Evolutionary conservation across 2,888 invertebrate genomes (phyloP), one percentile per base, ranked within the genome.

Genomic region (Napeogenes sylphis): DNA sequence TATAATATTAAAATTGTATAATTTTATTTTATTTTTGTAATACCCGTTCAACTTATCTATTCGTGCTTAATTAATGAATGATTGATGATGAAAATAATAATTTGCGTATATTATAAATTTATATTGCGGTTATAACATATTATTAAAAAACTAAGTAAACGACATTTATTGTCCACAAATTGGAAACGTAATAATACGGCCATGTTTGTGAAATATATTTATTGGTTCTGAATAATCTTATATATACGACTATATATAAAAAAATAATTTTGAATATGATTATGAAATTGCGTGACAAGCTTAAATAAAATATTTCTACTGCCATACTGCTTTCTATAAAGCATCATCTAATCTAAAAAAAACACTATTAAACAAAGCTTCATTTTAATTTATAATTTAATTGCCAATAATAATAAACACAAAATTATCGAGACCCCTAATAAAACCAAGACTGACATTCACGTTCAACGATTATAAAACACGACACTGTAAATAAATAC

Each of bases 401-500:
- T 65, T 62, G 77, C 80, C 76, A 79, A 78, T 80, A 62, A 74
- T 71, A 70, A 68, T 63, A 63, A 58, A 71, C 58, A 67, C 70
- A 69, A 72, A 69, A 60, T 64, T 70, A 70, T 71, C 64, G 56
- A 51, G 64, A 63, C 64, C 71, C 71, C 62, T 72, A 75, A 72
- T 61, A 62, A 74, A 73, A 72, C 65, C 71, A 79, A 76, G 75
- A 82, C 75, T 73, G 74, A 80, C 81, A 83, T 83, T 81, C 80
- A 85, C 76, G 82, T 69, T 75, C 59, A 74, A 76, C 42, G 42
- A 42, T 42, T 12, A 42, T 68, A 73, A 78, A 77, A 73, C 82
- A 87, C 81, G 80, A 84, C 75, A 84, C 80, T 75, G 72, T 73
- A 79, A 82, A 80, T 69, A 80, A 80, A 78, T 68, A 76, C 62